Base-by-base conservation (phyloP, 2,113 vertebrate species). In the Amblyopsis rosae region DNA sequence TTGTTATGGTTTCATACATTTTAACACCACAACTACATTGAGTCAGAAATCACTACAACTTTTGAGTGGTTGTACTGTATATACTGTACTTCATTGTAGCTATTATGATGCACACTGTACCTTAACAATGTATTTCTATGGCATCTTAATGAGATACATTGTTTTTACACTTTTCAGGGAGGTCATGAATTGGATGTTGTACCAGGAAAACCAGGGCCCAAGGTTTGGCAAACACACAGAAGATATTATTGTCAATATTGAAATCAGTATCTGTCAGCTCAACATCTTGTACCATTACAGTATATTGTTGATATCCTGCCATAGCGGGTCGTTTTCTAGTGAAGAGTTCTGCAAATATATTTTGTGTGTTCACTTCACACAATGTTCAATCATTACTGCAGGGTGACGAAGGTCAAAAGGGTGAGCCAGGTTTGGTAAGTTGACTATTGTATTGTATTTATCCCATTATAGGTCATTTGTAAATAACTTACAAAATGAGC, bases 331-430 rank as follows among this genome's bases (percentile, higher is more conserved):
- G 26, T 26, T 26, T 26, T 26, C 26, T 26, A 26, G 26, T 26
- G 26, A 26, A 2, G 26, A 26, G 26, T 26, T 26, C 26, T 26
- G 26, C 35, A 41, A 41, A 41, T 41, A 41, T 41, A 41, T 41
- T 5, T 41, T 41, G 35, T 41, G 35, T 41, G 35, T 6, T 41
- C 4, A 41, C 7, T 41, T 41, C 35, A 5, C 35, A 41, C 4
- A 6, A 41, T 41, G 35, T 41, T 55, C 60, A 10, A 4, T 75
- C 6, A 26, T 57, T 3, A 51, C 17, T 64, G 26, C 81, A 95
- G 94, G 93, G 93, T 56, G 91, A 93, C 35, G 75, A 81, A 15
- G 94, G 92, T 26, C 78, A 67, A 51, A 91, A 84, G 73, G 93
- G 93, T 13, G 88, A 90, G 1, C 35, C 69, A n/a, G 86, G 92